A percentile compares a stretch with the other conserved stretches of the same genome.
Conservation (phyloP, 2,888 invertebrate species). For the Litoditis marina region DNA sequence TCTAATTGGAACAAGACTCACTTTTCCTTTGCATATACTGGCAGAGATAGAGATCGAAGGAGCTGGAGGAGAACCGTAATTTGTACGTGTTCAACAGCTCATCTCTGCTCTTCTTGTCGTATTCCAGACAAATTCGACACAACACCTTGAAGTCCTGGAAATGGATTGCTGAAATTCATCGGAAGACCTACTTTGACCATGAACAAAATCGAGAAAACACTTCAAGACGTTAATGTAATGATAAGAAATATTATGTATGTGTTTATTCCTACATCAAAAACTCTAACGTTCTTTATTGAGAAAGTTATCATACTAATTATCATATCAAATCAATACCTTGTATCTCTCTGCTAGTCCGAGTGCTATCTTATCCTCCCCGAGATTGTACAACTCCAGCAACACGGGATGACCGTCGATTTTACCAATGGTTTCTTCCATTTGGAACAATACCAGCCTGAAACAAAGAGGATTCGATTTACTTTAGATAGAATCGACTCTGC, state of each 20-base stretch:
- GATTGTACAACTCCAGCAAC: not conserved
- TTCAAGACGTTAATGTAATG: no score
- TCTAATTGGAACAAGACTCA: not conserved
- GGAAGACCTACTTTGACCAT: no score
- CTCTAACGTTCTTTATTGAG: constrained; percentile 3
- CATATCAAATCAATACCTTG: not conserved
- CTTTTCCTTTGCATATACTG: not conserved
- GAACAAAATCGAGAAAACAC: no score
- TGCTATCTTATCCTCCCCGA: constrained; percentile 6
- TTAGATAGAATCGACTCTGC: not conserved
- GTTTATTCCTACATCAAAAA: no score
- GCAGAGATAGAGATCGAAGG: not conserved
- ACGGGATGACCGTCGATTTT: constrained; percentile 9
- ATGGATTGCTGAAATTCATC: no score
- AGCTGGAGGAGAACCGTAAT: not conserved
- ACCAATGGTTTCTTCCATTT: not conserved
- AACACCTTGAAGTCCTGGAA: constrained; percentile 15
- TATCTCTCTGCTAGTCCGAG: constrained; percentile 6
- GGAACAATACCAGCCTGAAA: constrained; percentile 6
- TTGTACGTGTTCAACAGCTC: not conserved
- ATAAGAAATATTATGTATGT: no score
- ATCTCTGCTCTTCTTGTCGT: not conserved
- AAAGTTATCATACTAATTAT: constrained; percentile 1
- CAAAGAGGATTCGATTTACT: not conserved
- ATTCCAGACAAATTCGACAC: constrained; percentile 4